Conservation (phyloP, 2,888 invertebrate genomes). For the Litoditis marina region DNA sequence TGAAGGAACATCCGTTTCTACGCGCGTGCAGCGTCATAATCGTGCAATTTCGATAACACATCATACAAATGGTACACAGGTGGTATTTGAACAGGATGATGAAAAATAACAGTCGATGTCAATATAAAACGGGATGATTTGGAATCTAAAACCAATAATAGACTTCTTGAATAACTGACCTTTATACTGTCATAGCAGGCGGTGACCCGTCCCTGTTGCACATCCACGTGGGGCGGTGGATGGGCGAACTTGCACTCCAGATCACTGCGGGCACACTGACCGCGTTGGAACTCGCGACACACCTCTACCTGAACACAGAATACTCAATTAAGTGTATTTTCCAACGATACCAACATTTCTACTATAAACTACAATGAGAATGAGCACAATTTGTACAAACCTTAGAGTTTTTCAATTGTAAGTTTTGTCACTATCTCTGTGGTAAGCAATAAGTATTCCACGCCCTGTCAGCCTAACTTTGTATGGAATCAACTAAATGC, state of each 20-base stretch:
- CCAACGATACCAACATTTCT: too few species aligned
- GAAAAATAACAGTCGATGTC: background rate
- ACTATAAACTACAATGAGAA: background rate
- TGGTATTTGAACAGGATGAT: too few species aligned
- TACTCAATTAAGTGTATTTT: too few species aligned
- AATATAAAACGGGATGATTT: background rate
- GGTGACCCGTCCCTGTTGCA: slow-evolving; percentile 98
- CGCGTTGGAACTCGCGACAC: slow-evolving; percentile 93
- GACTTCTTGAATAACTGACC: slow-evolving; percentile 69
- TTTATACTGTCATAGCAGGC: slow-evolving; percentile 99
- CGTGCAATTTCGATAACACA: too few species aligned
- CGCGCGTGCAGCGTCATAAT: too few species aligned
- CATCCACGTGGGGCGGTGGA: slow-evolving; percentile 97
- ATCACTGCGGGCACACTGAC: slow-evolving; percentile 97
- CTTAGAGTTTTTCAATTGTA: too few species aligned
- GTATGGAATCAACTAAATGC: too few species aligned
- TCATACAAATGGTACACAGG: too few species aligned
- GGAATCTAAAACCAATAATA: background rate
- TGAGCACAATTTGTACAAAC: background rate
- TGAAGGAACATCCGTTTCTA: too few species aligned
- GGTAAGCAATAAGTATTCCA: too few species aligned
- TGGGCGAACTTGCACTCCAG: slow-evolving; percentile 99
- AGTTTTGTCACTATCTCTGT: too few species aligned
- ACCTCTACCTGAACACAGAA: slow-evolving; percentile 84
- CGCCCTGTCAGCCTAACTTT: too few species aligned